phyloP scores from a whole-genome alignment of 92 coral and sea anemone genomes.

The Blastomussa wellsi region DNA sequence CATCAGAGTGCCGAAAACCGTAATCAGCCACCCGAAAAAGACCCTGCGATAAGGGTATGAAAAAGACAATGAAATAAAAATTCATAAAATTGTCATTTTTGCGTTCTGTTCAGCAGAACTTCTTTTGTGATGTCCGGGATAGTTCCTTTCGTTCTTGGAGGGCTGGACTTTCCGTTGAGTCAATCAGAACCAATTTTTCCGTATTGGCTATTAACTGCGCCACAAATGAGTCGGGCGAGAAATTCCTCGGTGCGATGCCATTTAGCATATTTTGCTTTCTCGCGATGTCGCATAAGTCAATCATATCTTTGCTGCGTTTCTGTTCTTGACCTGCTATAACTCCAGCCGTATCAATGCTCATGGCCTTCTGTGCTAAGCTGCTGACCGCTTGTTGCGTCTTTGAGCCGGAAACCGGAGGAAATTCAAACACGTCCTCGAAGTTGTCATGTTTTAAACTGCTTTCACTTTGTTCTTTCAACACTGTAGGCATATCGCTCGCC shows the following conservation, averaged over 20 bases:
- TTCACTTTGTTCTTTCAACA: not conserved
- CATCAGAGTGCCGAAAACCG: too few species aligned
- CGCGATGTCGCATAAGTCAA: not conserved
- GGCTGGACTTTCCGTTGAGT: conserved; percentile 10
- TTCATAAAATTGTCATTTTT: not conserved
- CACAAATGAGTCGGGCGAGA: conserved; percentile 14
- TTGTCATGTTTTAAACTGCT: too few species aligned
- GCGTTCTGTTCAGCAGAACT: not conserved
- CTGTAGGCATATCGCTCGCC: not conserved
- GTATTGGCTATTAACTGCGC: conserved; percentile 16
- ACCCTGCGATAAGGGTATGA: too few species aligned
- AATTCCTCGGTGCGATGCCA: not conserved
- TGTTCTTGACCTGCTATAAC: not conserved
- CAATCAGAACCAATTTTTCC: not conserved
- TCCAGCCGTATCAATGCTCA: too few species aligned
- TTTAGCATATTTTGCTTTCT: too few species aligned
- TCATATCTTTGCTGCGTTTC: not conserved
- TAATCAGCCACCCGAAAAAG: too few species aligned
- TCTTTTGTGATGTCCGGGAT: not conserved
- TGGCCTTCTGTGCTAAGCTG: not conserved
- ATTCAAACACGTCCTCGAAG: not conserved
- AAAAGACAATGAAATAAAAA: too few species aligned
- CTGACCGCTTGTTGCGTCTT: not conserved
- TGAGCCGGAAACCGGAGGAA: not conserved
- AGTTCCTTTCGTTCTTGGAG: conserved; percentile 14